Percentiles rank a stretch among this genome's conserved stretches.
phyloP scores from a whole-genome alignment of 2,797 vertebrate genomes.

The Craterocephalus amniculus region DNA sequence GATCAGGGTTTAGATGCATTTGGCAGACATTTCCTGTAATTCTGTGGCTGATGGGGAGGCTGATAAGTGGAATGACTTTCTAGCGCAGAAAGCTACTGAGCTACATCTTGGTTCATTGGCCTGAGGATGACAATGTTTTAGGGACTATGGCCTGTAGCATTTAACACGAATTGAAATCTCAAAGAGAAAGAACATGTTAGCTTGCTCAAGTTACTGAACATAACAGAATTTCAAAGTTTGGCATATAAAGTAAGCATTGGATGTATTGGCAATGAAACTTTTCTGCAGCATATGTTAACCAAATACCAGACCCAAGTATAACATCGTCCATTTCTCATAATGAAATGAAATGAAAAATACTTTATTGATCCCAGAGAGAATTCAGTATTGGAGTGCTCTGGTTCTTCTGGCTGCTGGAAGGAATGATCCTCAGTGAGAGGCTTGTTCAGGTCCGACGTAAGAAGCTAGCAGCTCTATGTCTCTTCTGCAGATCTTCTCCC shows the following conservation, averaged over 20 bases:
- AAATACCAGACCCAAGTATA: background rate
- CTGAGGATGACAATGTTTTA: background rate
- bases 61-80: conserved; percentile 76
- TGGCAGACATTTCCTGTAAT: conserved; percentile 73
- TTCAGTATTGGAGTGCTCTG: no score
- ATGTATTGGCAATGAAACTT: background rate
- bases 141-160: background rate
- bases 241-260: background rate
- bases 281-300: background rate
- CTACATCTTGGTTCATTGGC: conserved; percentile 48
- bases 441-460: no score
- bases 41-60: conserved; percentile 67
- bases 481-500: no score
- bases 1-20: conserved; percentile 69
- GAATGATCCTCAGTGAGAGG: no score
- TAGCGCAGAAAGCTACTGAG: conserved; percentile 39
- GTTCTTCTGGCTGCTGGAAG: no score
- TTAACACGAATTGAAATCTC: conserved; percentile 21
- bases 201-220: conserved; percentile 11
- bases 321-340: background rate
- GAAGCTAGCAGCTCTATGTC: no score
- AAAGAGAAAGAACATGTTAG: conserved; percentile 18
- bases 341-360: no score
- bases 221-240: background rate
- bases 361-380: no score